Conservation (phyloP, 30 jellyfish, hydroid and myxozoan genomes). For the Clytia hemisphaerica region DNA sequence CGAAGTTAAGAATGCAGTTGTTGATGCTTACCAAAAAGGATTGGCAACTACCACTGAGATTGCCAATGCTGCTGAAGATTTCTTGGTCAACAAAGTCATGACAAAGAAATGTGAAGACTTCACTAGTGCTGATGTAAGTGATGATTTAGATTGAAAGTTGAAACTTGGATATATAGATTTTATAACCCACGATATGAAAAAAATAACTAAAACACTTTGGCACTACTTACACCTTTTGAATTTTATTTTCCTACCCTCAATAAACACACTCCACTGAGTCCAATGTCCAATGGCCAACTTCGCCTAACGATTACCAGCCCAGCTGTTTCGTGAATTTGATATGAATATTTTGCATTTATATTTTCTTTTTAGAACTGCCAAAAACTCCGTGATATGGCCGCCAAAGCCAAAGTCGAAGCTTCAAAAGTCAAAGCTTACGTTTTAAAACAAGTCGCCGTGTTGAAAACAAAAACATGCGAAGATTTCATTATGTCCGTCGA, state of each 20-base stretch:
- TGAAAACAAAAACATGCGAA: slow-evolving; percentile 40
- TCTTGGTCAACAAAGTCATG: slow-evolving; percentile 49
- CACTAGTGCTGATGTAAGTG: slow-evolving; percentile 41
- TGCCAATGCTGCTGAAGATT: slow-evolving; percentile 29
- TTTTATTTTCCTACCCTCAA: no score
- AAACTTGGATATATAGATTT: no score
- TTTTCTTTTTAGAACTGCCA: slow-evolving; percentile 46
- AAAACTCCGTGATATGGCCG: slow-evolving; percentile 49
- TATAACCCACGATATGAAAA: no score
- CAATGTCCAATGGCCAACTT: no score
- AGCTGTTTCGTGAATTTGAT: no score
- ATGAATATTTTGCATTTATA: no score
- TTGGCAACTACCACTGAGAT: slow-evolving; percentile 33
- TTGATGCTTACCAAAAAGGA: slow-evolving; percentile 67
- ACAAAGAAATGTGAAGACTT: slow-evolving; percentile 64
- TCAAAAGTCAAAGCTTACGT: slow-evolving; percentile 50
- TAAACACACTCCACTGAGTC: no score
- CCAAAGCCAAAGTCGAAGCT: slow-evolving; percentile 48
- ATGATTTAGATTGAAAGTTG: no score
- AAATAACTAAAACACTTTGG: no score
- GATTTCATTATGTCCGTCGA: slow-evolving; percentile 42
- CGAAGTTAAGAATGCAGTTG: slow-evolving; percentile 58
- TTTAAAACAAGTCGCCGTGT: slow-evolving; percentile 33
- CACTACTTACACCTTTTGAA: no score
- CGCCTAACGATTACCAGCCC: no score